Base-by-base conservation (phyloP, 2,888 invertebrate species). In the Leptinotarsa rubiginosa region DNA sequence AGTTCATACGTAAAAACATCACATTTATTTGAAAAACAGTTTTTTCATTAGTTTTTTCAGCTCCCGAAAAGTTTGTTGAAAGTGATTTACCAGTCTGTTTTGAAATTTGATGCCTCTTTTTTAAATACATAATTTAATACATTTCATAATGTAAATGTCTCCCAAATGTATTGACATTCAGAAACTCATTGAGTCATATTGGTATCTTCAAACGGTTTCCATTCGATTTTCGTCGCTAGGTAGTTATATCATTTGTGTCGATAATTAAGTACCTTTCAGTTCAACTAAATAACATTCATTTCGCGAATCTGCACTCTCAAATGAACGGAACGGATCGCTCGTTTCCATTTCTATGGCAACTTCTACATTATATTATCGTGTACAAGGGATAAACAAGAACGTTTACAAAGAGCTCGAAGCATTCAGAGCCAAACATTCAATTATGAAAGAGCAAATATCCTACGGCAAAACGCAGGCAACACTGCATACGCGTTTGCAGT, bases 401-500 rank as follows among this genome's bases (percentile, higher is more conserved):
- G 22, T 70, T 70, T 50, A 70, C 50, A 65, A 65, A 70, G 65
- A 70, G 31, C 31, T 31, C 7, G 31, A 31, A 31, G 31, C 31
- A 31, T 31, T 31, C 31, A 7, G 7, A 31, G 52, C 67, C 66
- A 76, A 67, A 69, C 70, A 77, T 75, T 77, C 64, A 77, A 77
- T 75, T 73, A 75, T 47, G 47, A 65, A 71, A 70, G 65, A 68
- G 68, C 64, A 77, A 74, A 77, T 72, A 69, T 49, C 76, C 72
- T 54, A 31, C 31, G 67, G 77, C 72, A 25, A 54, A 64, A 59
- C 64, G 72, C 72, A 72, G 68, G 67, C 73, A 74, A 73, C 71
- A 70, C 65, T 75, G 56, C 18, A 22, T 74, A 64, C 72, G 69
- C 47, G 47, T 67, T 54, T 69, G 65, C 69, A 65, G 65, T 66